Base-by-base conservation (phyloP, 2,888 invertebrate genomes). In the Iselma pallidipennis region DNA sequence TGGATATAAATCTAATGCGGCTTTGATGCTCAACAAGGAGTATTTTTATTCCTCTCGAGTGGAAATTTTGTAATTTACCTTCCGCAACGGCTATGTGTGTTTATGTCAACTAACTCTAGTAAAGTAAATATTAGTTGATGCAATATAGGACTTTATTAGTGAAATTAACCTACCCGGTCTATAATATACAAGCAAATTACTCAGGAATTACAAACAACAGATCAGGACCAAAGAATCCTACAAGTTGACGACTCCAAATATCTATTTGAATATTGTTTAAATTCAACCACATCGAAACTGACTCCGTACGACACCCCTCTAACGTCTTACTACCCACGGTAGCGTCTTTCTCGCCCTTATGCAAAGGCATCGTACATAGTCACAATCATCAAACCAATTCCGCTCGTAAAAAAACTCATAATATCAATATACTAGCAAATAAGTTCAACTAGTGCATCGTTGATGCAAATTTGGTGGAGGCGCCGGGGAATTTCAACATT, bases 21-120 rank as follows among this genome's bases (percentile, higher is more conserved):
- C 78, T 78, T 78, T 79, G 78, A 80, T 75, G 70, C 66, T 65
- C 63, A 75, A 77, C 78, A 79, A 79, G 78, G 72, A 76, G 75
- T 71, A 76, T 79, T 79, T 80, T 80, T 79, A 76, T 78, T 76
- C 71, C 73, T 71, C 71, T 76, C 74, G 72, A 76, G 75, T 76
- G 74, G 77, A 76, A 75, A 76, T 74, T 76, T 76, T 74, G 68
- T 58, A 65, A 67, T 70, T 71, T 66, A 66, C 67, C 63, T 68
- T 67, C 61, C 60, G 65, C 61, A 66, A 61, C 67, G 71, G 73
- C 72, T 75, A 71, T 76, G 71, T 74, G 73, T 77, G 74, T 76
- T 77, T 78, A 76, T 77, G 78, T 78, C 77, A 78, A 80, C 79
- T 78, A 79, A 79, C 80, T 80, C 79, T 78, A 78, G 75, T 67